Evolutionary conservation across 30 jellyfish, hydroid and myxozoan species (phyloP), one percentile per base, ranked within the genome.

Genomic region (Hydractinia echinata): DNA sequence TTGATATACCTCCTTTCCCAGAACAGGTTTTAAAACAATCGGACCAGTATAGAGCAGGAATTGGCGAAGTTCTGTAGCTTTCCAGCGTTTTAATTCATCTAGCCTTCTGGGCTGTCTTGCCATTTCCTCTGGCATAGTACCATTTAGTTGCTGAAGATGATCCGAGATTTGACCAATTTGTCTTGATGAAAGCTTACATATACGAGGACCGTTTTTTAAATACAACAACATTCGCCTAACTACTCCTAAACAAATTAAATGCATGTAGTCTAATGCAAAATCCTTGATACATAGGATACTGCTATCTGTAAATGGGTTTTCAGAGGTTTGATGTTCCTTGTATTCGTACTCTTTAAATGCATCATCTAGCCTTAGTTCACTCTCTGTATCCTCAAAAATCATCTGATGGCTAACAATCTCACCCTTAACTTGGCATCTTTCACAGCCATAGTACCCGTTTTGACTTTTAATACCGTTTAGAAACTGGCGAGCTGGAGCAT

Each of bases 101-200:
- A 79, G 54, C 4, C 88, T 61, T 61, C 91, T 55, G 80, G 95
- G 95, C 67, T 86, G 90, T 54, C 91, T 66, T 39, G 82, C 90
- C 21, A 81, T 69, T 64, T 79, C 95, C 61, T 76, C 9, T 51
- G 95, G 90, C 50, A 86, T 13, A 16, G 48, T 79, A 30, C 76
- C 84, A 13, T 73, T 21, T 11, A 62, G 72, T 11, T 53, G 48
- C 9, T 13, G 60, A 58, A 86, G 82, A 9, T 58, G 6, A 55
- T 51, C 58, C 3, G 95, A 86, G 51, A 86, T 81, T 61, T 79
- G 62, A 30, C 49, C 66, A 10, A 86, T 54, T 61, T 67, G 81
- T 30, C 53, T 55, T 53, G 18, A 49, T 54, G 88, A 83, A 53
- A 83, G 76, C 58, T 54, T 83, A 67, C 88, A 72, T 52, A 19